A percentile compares a stretch with the other conserved stretches of the same genome.
Evolutionary conservation across 2,888 invertebrate species (phyloP).

Genomic region (Phragmatobia fuliginosa): DNA sequence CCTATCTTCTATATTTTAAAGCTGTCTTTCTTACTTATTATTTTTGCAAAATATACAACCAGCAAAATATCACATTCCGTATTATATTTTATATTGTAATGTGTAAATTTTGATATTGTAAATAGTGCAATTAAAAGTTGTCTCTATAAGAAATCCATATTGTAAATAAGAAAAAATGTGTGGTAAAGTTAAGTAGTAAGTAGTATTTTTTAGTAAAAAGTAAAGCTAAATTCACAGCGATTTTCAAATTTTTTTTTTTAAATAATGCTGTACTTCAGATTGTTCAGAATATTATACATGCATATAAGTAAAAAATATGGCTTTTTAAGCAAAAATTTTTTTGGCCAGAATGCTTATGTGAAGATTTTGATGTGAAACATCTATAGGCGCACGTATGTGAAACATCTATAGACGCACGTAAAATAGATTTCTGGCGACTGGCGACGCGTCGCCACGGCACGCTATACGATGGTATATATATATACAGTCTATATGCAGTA

Average conservation of each 20-base stretch:
- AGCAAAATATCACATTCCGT: slow-evolving; percentile 77
- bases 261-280: slow-evolving; percentile 49
- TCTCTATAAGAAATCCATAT: slow-evolving; percentile 28
- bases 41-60: slow-evolving; percentile 76
- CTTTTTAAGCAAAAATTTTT: slow-evolving; percentile 26
- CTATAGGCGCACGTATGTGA: too few relatives aligned
- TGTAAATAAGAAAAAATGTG: slow-evolving; percentile 7
- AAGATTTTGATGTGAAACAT: too few relatives aligned
- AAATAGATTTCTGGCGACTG: too few relatives aligned
- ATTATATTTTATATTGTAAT: slow-evolving; percentile 37
- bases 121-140: slow-evolving; percentile 36
- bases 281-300: slow-evolving; percentile 39
- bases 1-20: slow-evolving; percentile 72
- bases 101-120: slow-evolving; percentile 33
- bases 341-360: neutral
- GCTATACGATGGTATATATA: too few relatives aligned
- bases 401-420: too few relatives aligned
- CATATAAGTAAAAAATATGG: slow-evolving; percentile 39
- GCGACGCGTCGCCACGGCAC: too few relatives aligned
- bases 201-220: slow-evolving; percentile 35
- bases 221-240: slow-evolving; percentile 49
- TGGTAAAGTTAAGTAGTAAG: slow-evolving; percentile 25
- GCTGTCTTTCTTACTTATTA: slow-evolving; percentile 67
- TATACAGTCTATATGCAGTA: too few relatives aligned
- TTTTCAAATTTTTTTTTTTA: slow-evolving; percentile 27